Evolutionary conservation across 1,140 invertebrate species (phyloP).

Genomic region (Yoshiicerus persimilis): DNA sequence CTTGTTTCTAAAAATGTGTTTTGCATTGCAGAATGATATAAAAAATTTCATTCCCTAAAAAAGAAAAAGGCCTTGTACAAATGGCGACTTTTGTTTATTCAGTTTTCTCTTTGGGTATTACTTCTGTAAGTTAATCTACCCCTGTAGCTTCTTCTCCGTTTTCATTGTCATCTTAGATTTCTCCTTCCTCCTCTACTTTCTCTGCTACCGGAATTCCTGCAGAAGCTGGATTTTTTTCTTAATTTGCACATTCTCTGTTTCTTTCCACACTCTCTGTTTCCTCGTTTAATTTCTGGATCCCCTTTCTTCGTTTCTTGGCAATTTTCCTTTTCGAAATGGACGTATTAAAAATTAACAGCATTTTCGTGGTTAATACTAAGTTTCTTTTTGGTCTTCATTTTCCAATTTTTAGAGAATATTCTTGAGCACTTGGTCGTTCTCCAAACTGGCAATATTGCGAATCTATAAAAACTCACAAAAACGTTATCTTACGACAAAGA

Average conservation of each 20-base stretch:
- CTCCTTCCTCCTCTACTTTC: not conserved
- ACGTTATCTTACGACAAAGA: not conserved
- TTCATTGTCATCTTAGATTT: not conserved
- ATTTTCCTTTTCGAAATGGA: not conserved
- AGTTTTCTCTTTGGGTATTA: too few relatives aligned
- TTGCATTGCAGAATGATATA: too few relatives aligned
- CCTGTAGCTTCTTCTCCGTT: not conserved
- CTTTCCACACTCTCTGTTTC: not conserved
- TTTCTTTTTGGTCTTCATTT: not conserved
- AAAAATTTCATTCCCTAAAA: too few relatives aligned
- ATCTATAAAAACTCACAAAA: not conserved
- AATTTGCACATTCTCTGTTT: not conserved
- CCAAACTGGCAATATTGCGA: too few relatives aligned
- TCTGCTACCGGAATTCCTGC: not conserved
- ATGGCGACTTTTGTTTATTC: too few relatives aligned
- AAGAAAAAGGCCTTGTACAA: too few relatives aligned
- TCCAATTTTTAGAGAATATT: not conserved
- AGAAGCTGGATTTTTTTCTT: not conserved
- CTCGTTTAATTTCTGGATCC: not conserved
- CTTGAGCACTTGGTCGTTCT: not conserved
- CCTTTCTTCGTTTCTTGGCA: not conserved
- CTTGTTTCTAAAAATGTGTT: too few relatives aligned
- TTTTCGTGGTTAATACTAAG: not conserved
- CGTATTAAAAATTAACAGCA: not conserved
- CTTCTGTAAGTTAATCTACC: too few relatives aligned